Evolutionary conservation across 2,888 invertebrate genomes (phyloP), one percentile per base, ranked within the genome.

Genomic region (Anoplius nigerrimus): DNA sequence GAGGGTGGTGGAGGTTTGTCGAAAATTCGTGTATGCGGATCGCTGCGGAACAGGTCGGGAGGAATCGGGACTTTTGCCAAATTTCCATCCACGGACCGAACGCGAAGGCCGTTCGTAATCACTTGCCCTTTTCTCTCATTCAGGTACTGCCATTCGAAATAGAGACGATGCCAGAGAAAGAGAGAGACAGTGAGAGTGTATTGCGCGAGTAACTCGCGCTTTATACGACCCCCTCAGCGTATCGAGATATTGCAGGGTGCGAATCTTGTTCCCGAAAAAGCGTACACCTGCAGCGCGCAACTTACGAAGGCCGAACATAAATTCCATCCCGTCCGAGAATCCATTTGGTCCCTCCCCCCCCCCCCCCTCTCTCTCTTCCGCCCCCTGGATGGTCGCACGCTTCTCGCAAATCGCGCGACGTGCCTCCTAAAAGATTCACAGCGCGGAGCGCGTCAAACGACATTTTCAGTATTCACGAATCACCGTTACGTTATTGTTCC

Each of bases 61-160:
- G 66, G 62, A 62, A 69, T 70, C 72, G 74, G 74, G 74, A 75
- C 45, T 53, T 21, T 52, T 75, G 74, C 74, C 74, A 75, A 75
- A 68, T 71, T 67, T 61, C 34, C 15, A 64, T 24, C 13, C 58
- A 53, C 55, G 62, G 62, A 54, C 34, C 34, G 34, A 34, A 6
- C 11, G 11, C 34, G 11, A n/a, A 6, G 4, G 34, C 34, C 34
- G 34, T 13, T 59, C 66, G 71, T 61, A 64, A 71, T 72, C 72
- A 62, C 61, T 57, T 62, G n/a, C 27, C 34, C 34, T 18, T n/a
- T 54, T 54, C 21, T 52, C 16, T 24, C 18, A 6, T 42, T 27
- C 20, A n/a, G 27, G 34, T 16, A 15, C 20, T 22, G 16, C 15
- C 15, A 21, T 53, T 16, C 21, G 15, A 15, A 21, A 15, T 20